phyloP scores from a whole-genome alignment of 2,888 invertebrate species.

The Maniola hyperantus region DNA sequence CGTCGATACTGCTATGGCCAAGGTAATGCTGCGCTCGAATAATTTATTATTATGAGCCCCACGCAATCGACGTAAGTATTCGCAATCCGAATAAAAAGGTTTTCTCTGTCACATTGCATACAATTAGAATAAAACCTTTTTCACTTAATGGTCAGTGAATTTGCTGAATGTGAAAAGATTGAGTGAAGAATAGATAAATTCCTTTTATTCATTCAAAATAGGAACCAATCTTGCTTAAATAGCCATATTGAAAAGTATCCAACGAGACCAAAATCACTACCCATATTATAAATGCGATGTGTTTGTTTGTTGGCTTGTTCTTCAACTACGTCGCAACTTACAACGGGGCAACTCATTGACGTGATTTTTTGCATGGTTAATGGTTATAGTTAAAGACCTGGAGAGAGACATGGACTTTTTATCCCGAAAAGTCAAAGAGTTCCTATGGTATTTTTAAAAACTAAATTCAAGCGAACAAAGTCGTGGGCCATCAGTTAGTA shows the following conservation, averaged over 20 bases:
- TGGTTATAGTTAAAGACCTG: too few relatives aligned
- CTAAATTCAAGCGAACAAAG: too few relatives aligned
- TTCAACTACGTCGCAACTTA: too few relatives aligned
- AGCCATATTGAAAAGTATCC: conserved; percentile 6
- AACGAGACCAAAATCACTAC: too few relatives aligned
- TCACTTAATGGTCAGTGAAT: conserved; percentile 26
- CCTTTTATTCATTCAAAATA: conserved; percentile 11
- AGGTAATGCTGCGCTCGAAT: conserved; percentile 48
- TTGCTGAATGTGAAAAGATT: conserved; percentile 26
- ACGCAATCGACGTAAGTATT: conserved; percentile 50
- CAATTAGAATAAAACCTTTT: conserved; percentile 49
- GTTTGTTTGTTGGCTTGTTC: too few relatives aligned
- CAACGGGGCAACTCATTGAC: too few relatives aligned
- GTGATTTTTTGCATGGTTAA: too few relatives aligned
- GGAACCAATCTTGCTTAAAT: conserved; percentile 9
- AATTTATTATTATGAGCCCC: conserved; percentile 57
- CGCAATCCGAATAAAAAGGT: conserved; percentile 61
- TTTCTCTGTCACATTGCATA: conserved; percentile 63
- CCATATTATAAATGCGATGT: too few relatives aligned
- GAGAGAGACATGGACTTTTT: too few relatives aligned
- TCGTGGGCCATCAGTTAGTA: too few relatives aligned
- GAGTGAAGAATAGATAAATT: conserved; percentile 25
- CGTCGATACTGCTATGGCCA: neutral
- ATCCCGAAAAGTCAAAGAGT: too few relatives aligned
- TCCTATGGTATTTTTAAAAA: too few relatives aligned